A percentile compares a stretch with the other conserved stretches of the same genome.
phyloP scores from a whole-genome alignment of 23 tunicate genomes.

The Styela plicata region DNA sequence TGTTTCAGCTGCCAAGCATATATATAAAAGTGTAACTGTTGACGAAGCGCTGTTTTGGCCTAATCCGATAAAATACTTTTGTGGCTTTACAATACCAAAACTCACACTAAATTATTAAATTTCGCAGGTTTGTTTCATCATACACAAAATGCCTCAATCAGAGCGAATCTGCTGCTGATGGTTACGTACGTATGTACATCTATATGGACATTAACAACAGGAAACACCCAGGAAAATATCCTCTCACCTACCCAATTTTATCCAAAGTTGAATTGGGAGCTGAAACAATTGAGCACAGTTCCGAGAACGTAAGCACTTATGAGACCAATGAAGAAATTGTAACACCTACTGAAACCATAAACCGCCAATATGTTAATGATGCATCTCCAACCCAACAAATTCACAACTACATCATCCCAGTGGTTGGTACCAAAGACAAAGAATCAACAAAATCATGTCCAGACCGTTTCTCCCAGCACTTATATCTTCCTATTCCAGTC shows the following conservation, averaged over 20 bases:
- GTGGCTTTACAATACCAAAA: too few relatives aligned
- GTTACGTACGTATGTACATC: neutral
- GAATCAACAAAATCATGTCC: neutral
- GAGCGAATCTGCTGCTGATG: neutral
- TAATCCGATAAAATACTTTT: too few relatives aligned
- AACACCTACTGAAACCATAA: neutral
- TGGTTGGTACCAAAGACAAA: neutral
- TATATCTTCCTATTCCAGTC: conserved; percentile 4
- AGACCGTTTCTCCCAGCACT: conserved; percentile 11
- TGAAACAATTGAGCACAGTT: neutral
- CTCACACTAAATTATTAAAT: too few relatives aligned
- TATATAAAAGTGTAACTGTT: too few relatives aligned
- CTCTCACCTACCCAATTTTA: conserved; percentile 18
- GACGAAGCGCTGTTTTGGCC: too few relatives aligned
- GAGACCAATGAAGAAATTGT: neutral
- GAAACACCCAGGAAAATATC: neutral
- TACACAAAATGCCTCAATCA: conserved; percentile 10
- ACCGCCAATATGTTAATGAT: neutral
- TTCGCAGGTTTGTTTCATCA: conserved; percentile 9
- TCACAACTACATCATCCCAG: neutral
- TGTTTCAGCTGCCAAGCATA: too few relatives aligned
- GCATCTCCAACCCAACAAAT: neutral
- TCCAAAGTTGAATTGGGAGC: conserved; percentile 2
- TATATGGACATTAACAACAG: conserved; percentile 5
- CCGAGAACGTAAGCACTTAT: neutral